Evolutionary conservation across 1,140 invertebrate species (phyloP).

Genomic region (Tetranychus cinnabarinus): DNA sequence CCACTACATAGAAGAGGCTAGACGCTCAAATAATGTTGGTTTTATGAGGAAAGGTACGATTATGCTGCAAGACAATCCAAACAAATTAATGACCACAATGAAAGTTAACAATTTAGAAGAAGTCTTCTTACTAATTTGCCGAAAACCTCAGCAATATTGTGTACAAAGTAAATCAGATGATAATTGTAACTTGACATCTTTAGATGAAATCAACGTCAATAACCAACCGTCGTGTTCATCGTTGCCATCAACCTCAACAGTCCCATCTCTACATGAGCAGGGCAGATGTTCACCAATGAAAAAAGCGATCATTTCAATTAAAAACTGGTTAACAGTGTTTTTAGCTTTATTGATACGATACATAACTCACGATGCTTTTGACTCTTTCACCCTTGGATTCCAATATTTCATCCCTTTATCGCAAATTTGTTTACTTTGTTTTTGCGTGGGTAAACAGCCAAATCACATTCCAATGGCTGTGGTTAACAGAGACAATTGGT

Average conservation of each 20-base stretch:
- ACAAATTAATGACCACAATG: not conserved
- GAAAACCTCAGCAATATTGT: not conserved
- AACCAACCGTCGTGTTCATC: no score
- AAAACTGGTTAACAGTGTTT: not conserved
- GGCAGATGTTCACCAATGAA: not conserved
- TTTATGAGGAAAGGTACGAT: not conserved
- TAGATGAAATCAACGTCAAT: no score
- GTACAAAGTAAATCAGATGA: not conserved
- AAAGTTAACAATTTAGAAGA: not conserved
- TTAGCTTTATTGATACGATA: not conserved
- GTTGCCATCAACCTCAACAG: no score
- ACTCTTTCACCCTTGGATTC: not conserved
- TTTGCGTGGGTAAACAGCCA: not conserved
- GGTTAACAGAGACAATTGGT: not conserved
- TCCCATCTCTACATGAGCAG: no score
- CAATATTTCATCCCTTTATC: not conserved
- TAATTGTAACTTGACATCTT: no score
- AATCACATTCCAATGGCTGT: not conserved
- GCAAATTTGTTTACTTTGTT: not conserved
- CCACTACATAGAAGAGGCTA: not conserved
- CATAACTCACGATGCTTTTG: not conserved
- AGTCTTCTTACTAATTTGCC: slow-evolving; percentile 4
- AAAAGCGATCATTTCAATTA: not conserved
- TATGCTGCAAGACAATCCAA: slow-evolving; percentile 1
- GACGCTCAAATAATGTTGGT: not conserved